Conservation (phyloP, 2,113 vertebrate genomes). For the Entelurus aequoreus region DNA sequence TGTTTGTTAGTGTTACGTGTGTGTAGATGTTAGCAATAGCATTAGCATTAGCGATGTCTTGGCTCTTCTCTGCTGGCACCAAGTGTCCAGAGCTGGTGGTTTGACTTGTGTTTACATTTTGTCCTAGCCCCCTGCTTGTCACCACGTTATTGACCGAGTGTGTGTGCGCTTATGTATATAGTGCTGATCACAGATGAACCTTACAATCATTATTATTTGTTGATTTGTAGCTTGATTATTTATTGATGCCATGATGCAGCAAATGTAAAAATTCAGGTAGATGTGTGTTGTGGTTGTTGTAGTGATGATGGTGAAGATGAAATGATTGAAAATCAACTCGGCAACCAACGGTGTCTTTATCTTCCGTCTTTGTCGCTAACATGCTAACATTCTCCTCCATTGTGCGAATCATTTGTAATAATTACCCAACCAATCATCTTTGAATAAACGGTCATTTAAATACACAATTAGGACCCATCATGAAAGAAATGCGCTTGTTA, state of each 20-base stretch:
- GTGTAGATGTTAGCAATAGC: conserved; percentile 31
- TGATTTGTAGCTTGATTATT: conserved; percentile 49
- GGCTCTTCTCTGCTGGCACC: not conserved
- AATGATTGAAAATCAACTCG: conserved; percentile 9
- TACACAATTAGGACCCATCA: too few species aligned
- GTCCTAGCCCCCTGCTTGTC: too few species aligned
- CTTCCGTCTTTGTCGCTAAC: conserved; percentile 24
- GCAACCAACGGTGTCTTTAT: conserved; percentile 42
- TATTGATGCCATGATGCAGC: conserved; percentile 21
- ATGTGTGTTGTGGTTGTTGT: not conserved
- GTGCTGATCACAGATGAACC: conserved; percentile 47
- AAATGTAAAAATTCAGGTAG: conserved; percentile 15
- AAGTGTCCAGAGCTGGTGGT: not conserved
- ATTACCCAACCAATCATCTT: too few species aligned
- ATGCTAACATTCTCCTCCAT: too few species aligned
- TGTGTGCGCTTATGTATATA: conserved; percentile 56
- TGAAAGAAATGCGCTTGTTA: too few species aligned
- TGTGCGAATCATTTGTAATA: too few species aligned
- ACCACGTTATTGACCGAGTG: not conserved
- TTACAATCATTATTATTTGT: conserved; percentile 50
- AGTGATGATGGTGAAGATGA: not conserved
- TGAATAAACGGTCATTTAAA: too few species aligned
- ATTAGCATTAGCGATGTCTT: conserved; percentile 15
- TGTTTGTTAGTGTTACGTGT: conserved; percentile 25
- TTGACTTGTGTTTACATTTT: not conserved